Percentiles rank a stretch among this genome's conserved stretches.
phyloP scores from a whole-genome alignment of 2,888 invertebrate species.

The Ochropleura plecta region DNA sequence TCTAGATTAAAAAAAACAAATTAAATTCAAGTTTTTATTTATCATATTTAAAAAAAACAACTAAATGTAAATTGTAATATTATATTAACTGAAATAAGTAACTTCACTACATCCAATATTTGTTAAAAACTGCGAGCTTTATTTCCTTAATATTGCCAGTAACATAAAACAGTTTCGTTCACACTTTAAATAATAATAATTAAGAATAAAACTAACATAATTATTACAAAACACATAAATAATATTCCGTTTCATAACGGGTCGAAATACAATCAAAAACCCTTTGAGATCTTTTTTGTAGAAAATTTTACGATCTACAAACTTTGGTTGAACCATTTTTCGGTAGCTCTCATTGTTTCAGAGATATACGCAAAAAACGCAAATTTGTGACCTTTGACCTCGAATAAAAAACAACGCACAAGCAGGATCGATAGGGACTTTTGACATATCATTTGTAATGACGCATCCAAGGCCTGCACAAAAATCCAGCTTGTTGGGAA shows the following conservation, averaged over 20 bases:
- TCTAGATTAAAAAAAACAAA: neutral
- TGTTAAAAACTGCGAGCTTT: neutral
- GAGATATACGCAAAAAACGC: no score
- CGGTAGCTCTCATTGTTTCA: no score
- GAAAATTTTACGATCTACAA: no score
- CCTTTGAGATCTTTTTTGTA: no score
- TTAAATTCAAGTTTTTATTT: constrained; percentile 5
- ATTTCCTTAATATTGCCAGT: neutral
- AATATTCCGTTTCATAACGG: neutral
- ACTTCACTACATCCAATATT: neutral
- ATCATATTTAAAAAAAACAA: constrained; percentile 14
- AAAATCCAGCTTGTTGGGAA: no score
- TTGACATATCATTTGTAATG: no score
- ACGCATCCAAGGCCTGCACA: no score
- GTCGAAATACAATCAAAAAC: neutral
- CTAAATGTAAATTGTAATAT: constrained; percentile 25
- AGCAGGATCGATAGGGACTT: no score
- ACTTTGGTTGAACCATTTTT: no score
- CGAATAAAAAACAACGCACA: no score
- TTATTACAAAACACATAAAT: neutral
- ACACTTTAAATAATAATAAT: constrained; percentile 1
- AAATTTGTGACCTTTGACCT: no score
- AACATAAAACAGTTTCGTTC: neutral
- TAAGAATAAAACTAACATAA: constrained; percentile 5
- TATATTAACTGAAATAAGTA: constrained; percentile 16